Base-by-base conservation (phyloP, 2,888 invertebrate genomes). In the Diploptera punctata region DNA sequence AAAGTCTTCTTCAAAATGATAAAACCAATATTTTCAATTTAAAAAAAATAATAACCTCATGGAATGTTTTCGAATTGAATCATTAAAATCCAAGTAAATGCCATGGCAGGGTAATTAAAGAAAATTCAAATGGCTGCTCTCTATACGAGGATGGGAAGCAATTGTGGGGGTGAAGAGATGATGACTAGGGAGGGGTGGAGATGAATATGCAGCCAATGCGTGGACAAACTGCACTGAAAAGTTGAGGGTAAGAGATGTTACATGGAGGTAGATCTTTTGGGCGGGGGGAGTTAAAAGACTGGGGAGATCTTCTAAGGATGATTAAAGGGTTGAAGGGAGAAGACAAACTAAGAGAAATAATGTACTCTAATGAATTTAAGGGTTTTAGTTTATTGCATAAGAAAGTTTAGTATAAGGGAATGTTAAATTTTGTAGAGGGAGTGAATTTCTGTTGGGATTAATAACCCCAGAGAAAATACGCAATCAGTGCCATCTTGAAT, bases 401-500 rank as follows among this genome's bases (percentile, higher is more conserved):
- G n/a, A n/a, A n/a, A n/a, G n/a, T n/a, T n/a, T n/a, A n/a, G n/a
- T 29, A 29, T 29, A 24, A 29, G n/a, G 21, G 57, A 29, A 29
- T 57, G 29, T 29, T 57, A 57, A 57, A n/a, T n/a, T n/a, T n/a
- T n/a, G n/a, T n/a, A n/a, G n/a, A n/a, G n/a, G n/a, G n/a, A n/a
- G n/a, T n/a, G n/a, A n/a, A n/a, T n/a, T n/a, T n/a, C n/a, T n/a
- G n/a, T n/a, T n/a, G 24, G n/a, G 29, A 57, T 10, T 29, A 33
- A 10, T 5, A 57, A 13, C 31, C 57, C 57, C 33, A 10, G 16
- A 29, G 57, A 29, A 57, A 57, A 57, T 57, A 57, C 29, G 31
- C 29, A 57, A 29, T 57, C 57, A 31, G 57, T 33, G 57, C 57
- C 31, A 57, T 57, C 57, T 57, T 57, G 57, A 57, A 54, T 52